Evolutionary conservation across 2,797 vertebrate genomes (phyloP), one percentile per base, ranked within the genome.

Genomic region (Aldrovandia affinis): DNA sequence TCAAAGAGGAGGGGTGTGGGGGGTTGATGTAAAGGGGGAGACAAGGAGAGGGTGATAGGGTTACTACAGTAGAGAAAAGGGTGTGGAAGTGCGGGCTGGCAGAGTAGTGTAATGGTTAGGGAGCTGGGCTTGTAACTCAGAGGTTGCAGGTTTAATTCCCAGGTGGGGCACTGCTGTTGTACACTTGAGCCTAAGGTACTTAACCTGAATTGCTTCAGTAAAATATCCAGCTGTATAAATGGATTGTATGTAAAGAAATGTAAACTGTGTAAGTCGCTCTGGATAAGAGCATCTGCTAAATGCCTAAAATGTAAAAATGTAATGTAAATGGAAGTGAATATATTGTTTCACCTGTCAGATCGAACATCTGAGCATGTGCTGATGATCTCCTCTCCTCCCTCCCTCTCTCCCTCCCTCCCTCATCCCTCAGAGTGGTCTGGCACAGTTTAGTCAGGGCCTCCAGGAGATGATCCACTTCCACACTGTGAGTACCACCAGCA

Each of bases 381-480:
- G 8, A 22, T 20, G 68, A 87, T 89, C 77, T 89, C 88, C 81
- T 57, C 33, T 57, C 89, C 52, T 83, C 87, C 83, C 63, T 61
- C 18, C 15, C 8, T 75, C 36, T 36, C 55, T 61, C 33, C 30
- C 57, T 81, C 80, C 63, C 57, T 61, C 36, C 47, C 81, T 36
- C 84, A 65, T 65, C 20, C 6, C 84, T 78, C 84, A 96, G 95
- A 93, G 85, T 50, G 95, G 94, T 83, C 86, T 95, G 86, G 89
- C 88, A 83, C 95, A 95, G 88, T 95, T 96, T 61, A 88, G 88
- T 75, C 94, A 95, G 85, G 94, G 93, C 0, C 92, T 96, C 77
- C 92, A 94, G 90, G 95, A 96, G 87, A 92, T 93, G 93, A 86
- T 94, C 86, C 90, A 90, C 89, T 96, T 96, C 79, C 95, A 95